phyloP scores from a whole-genome alignment of 2,113 vertebrate species.

The Osmerus eperlanus region DNA sequence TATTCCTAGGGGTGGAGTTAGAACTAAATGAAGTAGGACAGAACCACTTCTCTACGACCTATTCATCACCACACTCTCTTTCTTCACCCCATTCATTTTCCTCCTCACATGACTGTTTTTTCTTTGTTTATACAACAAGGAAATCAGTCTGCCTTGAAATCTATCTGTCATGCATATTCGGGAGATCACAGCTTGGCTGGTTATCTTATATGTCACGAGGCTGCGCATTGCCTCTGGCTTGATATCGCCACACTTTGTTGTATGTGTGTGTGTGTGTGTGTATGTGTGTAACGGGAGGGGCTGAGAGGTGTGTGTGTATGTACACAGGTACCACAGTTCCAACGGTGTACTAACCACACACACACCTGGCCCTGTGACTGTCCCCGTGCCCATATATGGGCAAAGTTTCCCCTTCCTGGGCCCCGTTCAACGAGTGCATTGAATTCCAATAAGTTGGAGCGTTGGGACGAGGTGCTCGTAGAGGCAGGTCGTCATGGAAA shows the following conservation, averaged over 20 bases:
- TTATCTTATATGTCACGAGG: constrained; percentile 39
- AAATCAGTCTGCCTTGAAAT: constrained; percentile 34
- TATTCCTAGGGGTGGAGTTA: constrained; percentile 12
- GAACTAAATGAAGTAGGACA: constrained; percentile 36
- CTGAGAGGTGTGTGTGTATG: constrained; percentile 13
- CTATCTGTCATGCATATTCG: constrained; percentile 32
- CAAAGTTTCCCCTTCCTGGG: constrained; percentile 71
- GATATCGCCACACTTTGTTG: constrained; percentile 30
- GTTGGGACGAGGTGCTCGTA: constrained; percentile 36
- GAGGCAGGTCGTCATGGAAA: constrained; percentile 70
- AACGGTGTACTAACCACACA: constrained; percentile 58
- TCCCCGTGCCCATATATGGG: constrained; percentile 71
- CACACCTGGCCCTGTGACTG: constrained; percentile 66
- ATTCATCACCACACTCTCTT: constrained; percentile 45
- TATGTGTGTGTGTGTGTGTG: not conserved
- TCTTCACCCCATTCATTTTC: constrained; percentile 28
- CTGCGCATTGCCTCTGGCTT: constrained; percentile 32
- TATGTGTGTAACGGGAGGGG: constrained; percentile 13
- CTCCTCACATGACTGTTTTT: constrained; percentile 52
- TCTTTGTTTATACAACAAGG: constrained; percentile 66
- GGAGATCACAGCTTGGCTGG: constrained; percentile 39
- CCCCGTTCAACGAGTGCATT: constrained; percentile 39
- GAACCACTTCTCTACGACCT: constrained; percentile 26
- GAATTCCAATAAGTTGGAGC: constrained; percentile 65
- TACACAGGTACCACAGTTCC: constrained; percentile 48